Evolutionary conservation across 2,888 invertebrate species (phyloP).

Genomic region (Ephialtes manifestator): DNA sequence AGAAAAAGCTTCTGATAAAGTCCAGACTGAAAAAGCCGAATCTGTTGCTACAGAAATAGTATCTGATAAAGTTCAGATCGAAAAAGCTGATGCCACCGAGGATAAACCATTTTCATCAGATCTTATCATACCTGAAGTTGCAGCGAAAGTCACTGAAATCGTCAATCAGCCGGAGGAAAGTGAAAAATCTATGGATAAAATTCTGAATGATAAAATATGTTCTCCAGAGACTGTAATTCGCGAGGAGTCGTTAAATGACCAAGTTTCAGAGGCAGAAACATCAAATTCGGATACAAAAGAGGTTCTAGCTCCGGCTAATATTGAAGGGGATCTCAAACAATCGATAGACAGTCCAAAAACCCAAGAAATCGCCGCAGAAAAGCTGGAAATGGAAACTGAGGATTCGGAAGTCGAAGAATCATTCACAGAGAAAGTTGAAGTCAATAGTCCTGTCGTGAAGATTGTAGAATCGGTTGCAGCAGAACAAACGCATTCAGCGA

Average conservation of each 20-base stretch:
- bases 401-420: not conserved
- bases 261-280: not conserved
- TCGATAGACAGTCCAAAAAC: not conserved
- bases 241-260: not conserved
- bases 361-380: conserved; percentile 3
- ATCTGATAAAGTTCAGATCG: not conserved
- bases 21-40: not conserved
- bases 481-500: not conserved
- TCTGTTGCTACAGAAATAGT: not conserved
- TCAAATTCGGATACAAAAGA: not conserved
- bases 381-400: conserved; percentile 49
- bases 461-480: conserved; percentile 1
- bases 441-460: not conserved
- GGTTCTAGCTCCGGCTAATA: not conserved
- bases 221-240: not conserved
- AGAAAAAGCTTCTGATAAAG: conserved; percentile 9
- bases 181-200: not conserved
- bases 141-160: not conserved
- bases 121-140: not conserved
- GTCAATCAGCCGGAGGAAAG: conserved; percentile 16
- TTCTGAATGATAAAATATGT: conserved; percentile 1
- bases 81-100: not conserved
- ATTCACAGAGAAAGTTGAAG: not conserved
- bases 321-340: not conserved
- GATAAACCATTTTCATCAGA: not conserved